Conservation (phyloP, 2,888 invertebrate species). For the Silvanus unidentatus region DNA sequence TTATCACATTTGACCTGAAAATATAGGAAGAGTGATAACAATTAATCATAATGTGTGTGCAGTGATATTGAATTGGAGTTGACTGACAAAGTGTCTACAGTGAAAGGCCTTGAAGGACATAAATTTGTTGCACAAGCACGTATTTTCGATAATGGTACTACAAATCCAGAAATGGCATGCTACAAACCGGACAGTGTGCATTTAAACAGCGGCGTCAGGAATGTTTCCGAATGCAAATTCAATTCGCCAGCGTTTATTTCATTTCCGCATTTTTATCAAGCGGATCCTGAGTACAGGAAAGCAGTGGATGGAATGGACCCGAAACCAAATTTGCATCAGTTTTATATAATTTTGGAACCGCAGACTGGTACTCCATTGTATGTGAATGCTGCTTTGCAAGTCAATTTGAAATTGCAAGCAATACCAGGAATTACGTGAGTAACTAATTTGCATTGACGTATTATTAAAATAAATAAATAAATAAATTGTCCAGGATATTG, state of each 20-base stretch:
- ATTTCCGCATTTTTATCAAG: conserved; percentile 74
- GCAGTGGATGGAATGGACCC: conserved; percentile 65
- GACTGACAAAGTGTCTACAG: conserved; percentile 32
- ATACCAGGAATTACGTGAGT: conserved; percentile 53
- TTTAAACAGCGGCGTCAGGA: conserved; percentile 59
- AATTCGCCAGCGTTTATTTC: conserved; percentile 80
- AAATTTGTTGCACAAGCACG: conserved; percentile 55
- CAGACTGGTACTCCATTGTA: conserved; percentile 70
- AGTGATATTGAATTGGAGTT: conserved; percentile 45
- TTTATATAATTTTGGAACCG: conserved; percentile 66
- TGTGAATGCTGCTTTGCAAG: conserved; percentile 69
- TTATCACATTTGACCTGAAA: no score
- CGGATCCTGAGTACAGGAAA: conserved; percentile 59
- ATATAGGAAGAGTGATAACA: no score
- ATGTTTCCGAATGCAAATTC: conserved; percentile 64
- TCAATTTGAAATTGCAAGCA: conserved; percentile 60
- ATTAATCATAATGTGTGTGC: no score
- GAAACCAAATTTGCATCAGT: conserved; percentile 57
- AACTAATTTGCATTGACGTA: no score
- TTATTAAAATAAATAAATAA: no score
- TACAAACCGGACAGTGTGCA: conserved; percentile 50
- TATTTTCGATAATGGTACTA: conserved; percentile 67
- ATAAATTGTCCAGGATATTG: conserved; percentile 55
- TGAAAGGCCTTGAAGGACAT: conserved; percentile 51
- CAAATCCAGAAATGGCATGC: conserved; percentile 57